Evolutionary conservation across 2,888 invertebrate species (phyloP), one percentile per base, ranked within the genome.

Genomic region (Anodontia alba): DNA sequence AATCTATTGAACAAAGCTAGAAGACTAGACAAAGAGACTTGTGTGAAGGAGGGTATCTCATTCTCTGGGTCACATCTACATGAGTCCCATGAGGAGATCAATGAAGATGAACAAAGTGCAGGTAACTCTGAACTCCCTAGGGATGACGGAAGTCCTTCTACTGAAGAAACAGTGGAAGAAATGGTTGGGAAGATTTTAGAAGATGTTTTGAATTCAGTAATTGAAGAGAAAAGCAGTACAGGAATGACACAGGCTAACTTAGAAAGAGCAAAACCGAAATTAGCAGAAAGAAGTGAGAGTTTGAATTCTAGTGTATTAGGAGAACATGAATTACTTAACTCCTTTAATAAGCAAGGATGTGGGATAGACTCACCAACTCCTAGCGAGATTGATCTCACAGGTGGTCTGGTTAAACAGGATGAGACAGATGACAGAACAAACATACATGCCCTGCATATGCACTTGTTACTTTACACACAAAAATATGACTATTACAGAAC

Each of bases 401-500:
- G 77, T 23, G 77, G 77, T 12, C 68, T 74, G 46, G 42, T 3
- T 0, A 62, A 33, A 33, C 62, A 15, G 7, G 72, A 75, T 12
- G 71, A 46, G 12, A 77, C 77, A 10, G 84, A 86, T 31, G 91
- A 92, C 74, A 90, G 93, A 3, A 92, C 94, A 12, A 91, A 90
- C 49, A 95, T 97, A 49, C 97, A 97, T 93, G 96, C 97, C 36
- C 96, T 97, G 78, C 98, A 98, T 93, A 97, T 97, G 31, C 98
- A 98, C 92, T 96, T 98, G 95, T 95, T 98, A 57, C 95, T 98
- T 1, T 98, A 98, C 92, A 96, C 96, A 88, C 97, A 97, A 84
- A 96, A 97, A 26, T 97, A 97, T 90, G 97, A 98, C 93, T 96
- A 96, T 0, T 96, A 96, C 78, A 96, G 97, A 89, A 96, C 96